Evolutionary conservation across 2,113 vertebrate genomes (phyloP).

Genomic region (Leptocoma aspasia): DNA sequence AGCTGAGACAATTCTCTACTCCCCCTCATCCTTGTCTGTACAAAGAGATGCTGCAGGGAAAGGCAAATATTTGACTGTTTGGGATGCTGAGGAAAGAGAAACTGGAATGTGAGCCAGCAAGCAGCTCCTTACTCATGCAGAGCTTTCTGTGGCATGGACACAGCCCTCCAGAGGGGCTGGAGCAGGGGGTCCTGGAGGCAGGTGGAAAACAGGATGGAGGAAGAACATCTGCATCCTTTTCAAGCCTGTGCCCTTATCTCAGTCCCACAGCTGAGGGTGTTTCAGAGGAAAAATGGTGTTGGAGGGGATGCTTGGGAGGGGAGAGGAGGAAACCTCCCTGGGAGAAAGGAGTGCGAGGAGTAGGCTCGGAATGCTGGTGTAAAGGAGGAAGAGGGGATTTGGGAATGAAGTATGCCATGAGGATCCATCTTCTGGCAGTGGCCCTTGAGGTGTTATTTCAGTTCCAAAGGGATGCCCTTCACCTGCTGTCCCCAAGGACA

Average conservation of each 20-base stretch:
- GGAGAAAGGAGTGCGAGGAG: rapidly evolving
- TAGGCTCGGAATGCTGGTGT: not conserved
- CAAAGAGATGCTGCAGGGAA: not conserved
- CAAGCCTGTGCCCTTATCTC: not conserved
- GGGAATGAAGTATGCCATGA: not conserved
- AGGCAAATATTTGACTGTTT: conserved; percentile 7
- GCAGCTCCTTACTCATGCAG: not conserved
- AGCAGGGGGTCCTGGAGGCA: not conserved
- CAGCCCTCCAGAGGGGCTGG: not conserved
- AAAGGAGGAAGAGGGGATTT: not conserved
- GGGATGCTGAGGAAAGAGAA: not conserved
- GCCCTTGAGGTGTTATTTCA: not conserved
- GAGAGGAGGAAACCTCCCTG: not conserved
- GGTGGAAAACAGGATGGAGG: not conserved
- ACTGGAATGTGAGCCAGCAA: not conserved
- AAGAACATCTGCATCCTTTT: not conserved
- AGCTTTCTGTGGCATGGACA: not conserved
- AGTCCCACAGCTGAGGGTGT: not conserved
- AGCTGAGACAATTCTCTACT: not conserved
- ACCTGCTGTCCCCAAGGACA: not conserved
- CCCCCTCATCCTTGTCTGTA: not conserved
- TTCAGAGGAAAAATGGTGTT: not conserved
- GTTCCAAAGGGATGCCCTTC: not conserved
- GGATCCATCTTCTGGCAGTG: not conserved
- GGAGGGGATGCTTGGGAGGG: not conserved